Evolutionary conservation across 2,113 vertebrate genomes (phyloP), one percentile per base, ranked within the genome.

Genomic region (Capricornis sumatraensis): DNA sequence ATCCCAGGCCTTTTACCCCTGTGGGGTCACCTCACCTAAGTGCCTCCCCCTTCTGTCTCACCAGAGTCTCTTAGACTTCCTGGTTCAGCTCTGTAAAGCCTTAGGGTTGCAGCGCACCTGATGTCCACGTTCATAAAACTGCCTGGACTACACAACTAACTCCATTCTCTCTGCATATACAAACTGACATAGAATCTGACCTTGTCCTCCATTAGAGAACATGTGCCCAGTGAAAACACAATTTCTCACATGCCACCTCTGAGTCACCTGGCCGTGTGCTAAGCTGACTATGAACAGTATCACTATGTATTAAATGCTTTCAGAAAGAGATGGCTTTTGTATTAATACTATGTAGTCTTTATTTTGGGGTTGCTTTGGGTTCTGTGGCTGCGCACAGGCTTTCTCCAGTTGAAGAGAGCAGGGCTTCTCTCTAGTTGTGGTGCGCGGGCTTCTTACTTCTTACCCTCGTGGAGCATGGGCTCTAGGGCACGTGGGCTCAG

Each of bases 271-370:
- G 85, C 60, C 67, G 10, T 57, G 67, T n/a, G 43, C 71, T 28
- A 87, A 16, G 16, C 17, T n/a, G 45, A 52, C 27, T 33, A 21
- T 1, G 10, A 86, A 86, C 27, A 71, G 23, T 92, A 84, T 89
- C 92, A 85, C 90, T 43, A 89, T 10, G 21, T 33, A 88, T 47
- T 47, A 47, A 25, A 62, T 52, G 19, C 36, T 87, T 95, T 92
- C 55, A 79, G 78, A 96, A 95, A 60, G 57, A 93, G 30, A 95
- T 36, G 25, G 53, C 28, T 50, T 83, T 86, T 67, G 86, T 45
- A 76, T 27, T 27, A 43, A 4, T 4, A 57, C 57, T 74, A 43
- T 50, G 94, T 82, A 57, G 58, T 91, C 43, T 60, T 91, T 90
- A 3, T 43, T 43, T 76, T 27, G 0, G 40, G 71, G 71, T 43